Evolutionary conservation across 2,113 vertebrate species (phyloP).

Genomic region (Dascyllus trimaculatus): DNA sequence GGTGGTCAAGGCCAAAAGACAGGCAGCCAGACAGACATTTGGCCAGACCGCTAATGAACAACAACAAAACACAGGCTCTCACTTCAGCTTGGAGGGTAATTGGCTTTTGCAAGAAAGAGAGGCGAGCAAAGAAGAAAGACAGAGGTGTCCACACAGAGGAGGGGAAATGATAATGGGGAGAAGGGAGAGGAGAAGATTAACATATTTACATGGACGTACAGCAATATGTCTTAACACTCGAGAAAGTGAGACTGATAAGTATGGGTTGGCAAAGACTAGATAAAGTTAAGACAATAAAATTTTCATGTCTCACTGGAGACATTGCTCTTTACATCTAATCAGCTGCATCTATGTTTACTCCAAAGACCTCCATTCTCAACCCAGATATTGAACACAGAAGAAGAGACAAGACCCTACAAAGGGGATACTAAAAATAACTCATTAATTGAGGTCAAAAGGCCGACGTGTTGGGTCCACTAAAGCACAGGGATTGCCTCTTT

Average conservation of each 20-base stretch:
- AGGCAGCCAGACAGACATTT: conserved; percentile 46
- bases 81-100: conserved; percentile 66
- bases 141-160: conserved; percentile 25
- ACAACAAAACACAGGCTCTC: conserved; percentile 71
- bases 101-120: conserved; percentile 41
- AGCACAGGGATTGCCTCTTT: conserved; percentile 82
- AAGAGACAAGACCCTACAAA: conserved; percentile 52
- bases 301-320: conserved; percentile 14
- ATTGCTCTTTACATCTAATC: conserved; percentile 43
- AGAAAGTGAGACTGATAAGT: background rate
- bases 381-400: conserved; percentile 66
- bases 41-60: conserved; percentile 68
- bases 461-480: conserved; percentile 77
- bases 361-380: conserved; percentile 56
- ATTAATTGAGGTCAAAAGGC: conserved; percentile 87
- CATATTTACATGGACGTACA: conserved; percentile 20
- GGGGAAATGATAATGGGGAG: background rate
- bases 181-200: background rate
- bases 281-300: conserved; percentile 24
- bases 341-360: conserved; percentile 63
- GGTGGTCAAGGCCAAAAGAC: conserved; percentile 53
- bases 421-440: conserved; percentile 84
- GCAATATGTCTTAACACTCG: background rate
- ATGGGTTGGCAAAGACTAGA: background rate
- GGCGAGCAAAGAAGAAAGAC: conserved; percentile 16